Base-by-base conservation (phyloP, 2,888 invertebrate species). In the Cephus nigrinus region DNA sequence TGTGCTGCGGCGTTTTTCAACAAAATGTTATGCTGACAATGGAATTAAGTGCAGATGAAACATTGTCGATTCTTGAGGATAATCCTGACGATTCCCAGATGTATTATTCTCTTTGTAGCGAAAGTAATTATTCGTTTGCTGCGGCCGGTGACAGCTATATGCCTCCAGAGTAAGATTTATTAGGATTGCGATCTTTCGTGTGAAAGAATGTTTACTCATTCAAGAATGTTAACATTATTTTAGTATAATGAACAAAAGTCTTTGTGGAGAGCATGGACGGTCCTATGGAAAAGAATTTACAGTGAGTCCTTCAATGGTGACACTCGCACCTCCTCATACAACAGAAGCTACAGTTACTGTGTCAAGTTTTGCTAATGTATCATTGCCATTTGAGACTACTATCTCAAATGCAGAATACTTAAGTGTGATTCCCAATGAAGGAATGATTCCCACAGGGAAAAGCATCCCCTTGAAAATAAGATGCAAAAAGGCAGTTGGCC, bases 51-150 rank as follows among this genome's bases (percentile, higher is more conserved):
- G 83, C 87, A 1, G 91, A 91, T 74, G 91, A 91, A 76, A 90
- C 89, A 1, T 84, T 90, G 74, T 88, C 90, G 1, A 84, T 90
- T 74, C 84, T 91, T 69, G 88, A 88, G 4, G 91, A 91, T 68
- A 88, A 87, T 76, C 88, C 88, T 30, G 89, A 90, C 75, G 91
- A 91, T 69, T 88, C 91, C 1, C 89, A 90, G 71, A 86, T 88
- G 80, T 91, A 88, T 81, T 88, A 91, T 80, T 91, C 91, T 4
- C 84, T 91, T 1, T 88, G 87, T 77, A 90, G 89, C 75, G 90
- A 90, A 12, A 86, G 82, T 69, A 88, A 87, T 78, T 86, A 86
- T 74, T 79, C 88, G 31, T 86, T 87, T 31, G 87, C 88, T 74
- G 84, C 84, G 23, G 86, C 81, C 77, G 88, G 87, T 40, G 88